These are phyloP conservation scores for Rhagium mordax DNA, from an alignment of 2,888 invertebrate species.

Conservation along the genomic window DNA sequence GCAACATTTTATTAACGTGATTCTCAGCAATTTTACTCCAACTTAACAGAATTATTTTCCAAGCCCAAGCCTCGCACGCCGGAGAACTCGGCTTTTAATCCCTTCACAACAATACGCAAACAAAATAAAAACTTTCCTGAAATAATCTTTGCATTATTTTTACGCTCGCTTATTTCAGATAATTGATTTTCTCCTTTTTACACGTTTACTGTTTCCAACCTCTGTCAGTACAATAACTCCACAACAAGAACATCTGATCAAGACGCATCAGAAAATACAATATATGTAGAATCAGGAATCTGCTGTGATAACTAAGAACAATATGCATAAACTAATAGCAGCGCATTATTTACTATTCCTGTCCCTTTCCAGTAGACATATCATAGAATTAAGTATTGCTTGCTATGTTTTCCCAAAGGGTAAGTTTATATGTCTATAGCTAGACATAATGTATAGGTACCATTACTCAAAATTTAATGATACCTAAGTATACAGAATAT, in stretches of 20 bases:
- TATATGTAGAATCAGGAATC: constrained; percentile 9
- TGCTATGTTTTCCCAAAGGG: constrained; percentile 73
- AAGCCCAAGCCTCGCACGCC: constrained; percentile 12
- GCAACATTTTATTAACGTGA: constrained; percentile 26
- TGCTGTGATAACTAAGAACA: constrained; percentile 20
- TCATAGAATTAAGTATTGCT: constrained; percentile 51
- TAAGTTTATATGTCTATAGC: constrained; percentile 51
- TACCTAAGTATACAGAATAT: background rate
- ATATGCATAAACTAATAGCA: constrained; percentile 41
- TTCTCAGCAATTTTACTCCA: constrained; percentile 22
- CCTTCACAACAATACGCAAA: background rate
- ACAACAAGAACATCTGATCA: background rate
- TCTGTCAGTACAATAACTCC: background rate
- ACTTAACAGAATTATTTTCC: constrained; percentile 8
- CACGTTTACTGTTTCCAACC: background rate
- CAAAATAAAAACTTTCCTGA: background rate
- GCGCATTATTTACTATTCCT: constrained; percentile 40
- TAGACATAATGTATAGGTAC: background rate
- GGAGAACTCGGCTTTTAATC: background rate
- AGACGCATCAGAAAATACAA: background rate
- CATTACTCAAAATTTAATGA: background rate
- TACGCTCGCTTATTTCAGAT: background rate
- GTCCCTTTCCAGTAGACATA: constrained; percentile 42
- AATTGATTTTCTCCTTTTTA: background rate
- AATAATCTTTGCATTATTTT: background rate